A percentile compares a stretch with the other conserved stretches of the same genome.
Evolutionary conservation across 2,113 vertebrate species (phyloP).

Genomic region (Lophochroa leadbeateri): DNA sequence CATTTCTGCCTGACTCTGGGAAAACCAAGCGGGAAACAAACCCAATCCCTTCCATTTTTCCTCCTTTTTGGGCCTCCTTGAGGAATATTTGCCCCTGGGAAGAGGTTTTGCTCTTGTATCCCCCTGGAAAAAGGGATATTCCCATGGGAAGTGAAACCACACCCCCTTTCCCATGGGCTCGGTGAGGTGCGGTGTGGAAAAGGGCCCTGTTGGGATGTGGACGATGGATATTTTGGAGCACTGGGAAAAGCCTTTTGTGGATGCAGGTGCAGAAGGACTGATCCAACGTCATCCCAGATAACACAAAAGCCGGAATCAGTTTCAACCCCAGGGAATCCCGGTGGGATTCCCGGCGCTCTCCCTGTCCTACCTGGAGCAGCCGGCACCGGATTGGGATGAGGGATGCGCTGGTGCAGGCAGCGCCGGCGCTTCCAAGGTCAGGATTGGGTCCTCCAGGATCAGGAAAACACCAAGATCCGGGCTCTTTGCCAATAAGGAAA

Average conservation of each 20-base stretch:
- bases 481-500: background rate
- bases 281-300: background rate
- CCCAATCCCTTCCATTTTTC: background rate
- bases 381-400: fast-evolving
- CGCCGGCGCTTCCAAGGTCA: background rate
- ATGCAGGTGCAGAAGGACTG: background rate
- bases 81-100: background rate
- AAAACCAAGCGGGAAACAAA: background rate
- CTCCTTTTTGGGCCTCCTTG: background rate
- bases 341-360: background rate
- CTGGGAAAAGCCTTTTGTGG: background rate
- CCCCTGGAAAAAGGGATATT: background rate
- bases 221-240: background rate
- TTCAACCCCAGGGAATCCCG: background rate
- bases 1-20: background rate
- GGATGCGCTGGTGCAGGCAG: background rate
- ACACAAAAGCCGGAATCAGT: background rate
- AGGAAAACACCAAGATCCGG: background rate
- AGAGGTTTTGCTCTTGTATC: background rate
- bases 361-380: background rate
- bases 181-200: background rate
- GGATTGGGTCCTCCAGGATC: background rate
- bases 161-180: background rate
- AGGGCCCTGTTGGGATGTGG: background rate
- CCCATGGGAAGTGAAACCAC: background rate